Evolutionary conservation across 2,888 invertebrate genomes (phyloP).

Genomic region (Monochamus alternatus): DNA sequence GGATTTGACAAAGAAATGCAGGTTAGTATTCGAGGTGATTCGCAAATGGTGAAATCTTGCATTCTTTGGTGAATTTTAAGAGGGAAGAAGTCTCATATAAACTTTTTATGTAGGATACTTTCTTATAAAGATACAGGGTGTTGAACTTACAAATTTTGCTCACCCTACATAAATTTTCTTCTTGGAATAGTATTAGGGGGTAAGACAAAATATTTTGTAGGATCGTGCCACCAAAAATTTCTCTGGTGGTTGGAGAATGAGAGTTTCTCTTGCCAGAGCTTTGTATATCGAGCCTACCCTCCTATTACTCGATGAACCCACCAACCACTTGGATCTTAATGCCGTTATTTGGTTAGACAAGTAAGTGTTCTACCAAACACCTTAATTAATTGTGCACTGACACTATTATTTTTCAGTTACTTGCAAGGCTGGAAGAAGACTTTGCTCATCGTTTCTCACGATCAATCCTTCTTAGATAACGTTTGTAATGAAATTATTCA

Average conservation of each 20-base stretch:
- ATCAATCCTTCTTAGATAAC: slow-evolving; percentile 99
- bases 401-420: slow-evolving; percentile 77
- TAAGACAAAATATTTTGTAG: slow-evolving; percentile 50
- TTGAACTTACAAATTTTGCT: too few species aligned
- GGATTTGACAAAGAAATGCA: slow-evolving; percentile 95
- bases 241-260: slow-evolving; percentile 99
- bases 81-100: too few species aligned
- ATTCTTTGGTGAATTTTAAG: too few species aligned
- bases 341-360: slow-evolving; percentile 99
- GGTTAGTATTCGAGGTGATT: slow-evolving; percentile 54
- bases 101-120: background rate
- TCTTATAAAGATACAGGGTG: background rate
- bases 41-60: too few species aligned
- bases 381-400: background rate
- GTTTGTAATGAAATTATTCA: slow-evolving; percentile 99
- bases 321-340: slow-evolving; percentile 98
- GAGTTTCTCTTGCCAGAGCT: slow-evolving; percentile 96
- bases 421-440: slow-evolving; percentile 99
- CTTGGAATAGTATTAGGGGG: too few species aligned
- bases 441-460: slow-evolving; percentile 97
- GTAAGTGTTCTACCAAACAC: slow-evolving; percentile 72
- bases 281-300: slow-evolving; percentile 97
- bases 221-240: slow-evolving; percentile 91
- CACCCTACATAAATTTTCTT: too few species aligned
- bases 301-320: slow-evolving; percentile 98